These are phyloP conservation scores for Lithodes maja DNA, from an alignment of 2,888 invertebrate species.

Conservation along the genomic window DNA sequence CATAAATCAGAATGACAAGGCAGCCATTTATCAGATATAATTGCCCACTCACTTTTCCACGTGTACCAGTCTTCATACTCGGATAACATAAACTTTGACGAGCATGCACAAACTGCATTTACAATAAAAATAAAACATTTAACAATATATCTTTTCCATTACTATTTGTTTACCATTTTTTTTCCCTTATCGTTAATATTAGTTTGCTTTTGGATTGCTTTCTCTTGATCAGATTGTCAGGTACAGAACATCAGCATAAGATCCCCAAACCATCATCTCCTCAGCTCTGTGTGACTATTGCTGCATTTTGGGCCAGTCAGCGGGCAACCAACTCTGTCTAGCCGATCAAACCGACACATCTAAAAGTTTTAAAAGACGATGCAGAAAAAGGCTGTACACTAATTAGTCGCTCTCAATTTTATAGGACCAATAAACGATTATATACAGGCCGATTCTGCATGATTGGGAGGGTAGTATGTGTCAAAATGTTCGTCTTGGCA, in stretches of 20 bases:
- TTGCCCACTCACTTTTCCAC: background rate
- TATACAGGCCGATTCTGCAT: too few species aligned
- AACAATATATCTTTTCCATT: background rate
- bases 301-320: too few species aligned
- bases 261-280: conserved; percentile 48
- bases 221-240: conserved; percentile 37
- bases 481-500: too few species aligned
- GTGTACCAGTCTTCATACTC: background rate
- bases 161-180: background rate
- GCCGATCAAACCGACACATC: too few species aligned
- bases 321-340: too few species aligned
- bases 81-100: background rate
- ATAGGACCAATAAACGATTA: too few species aligned
- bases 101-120: background rate
- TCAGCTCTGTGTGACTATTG: conserved; percentile 59
- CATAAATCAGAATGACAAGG: conserved; percentile 52
- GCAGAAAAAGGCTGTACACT: too few species aligned
- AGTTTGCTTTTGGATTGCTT: background rate
- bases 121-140: conserved; percentile 4
- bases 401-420: too few species aligned
- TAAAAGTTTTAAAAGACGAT: too few species aligned
- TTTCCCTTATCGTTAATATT: too few species aligned
- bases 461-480: too few species aligned
- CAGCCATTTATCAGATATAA: conserved; percentile 19
- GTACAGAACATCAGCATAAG: conserved; percentile 41